Conservation (phyloP, 2,797 vertebrate species). For the Sphenopsis melanotis region DNA sequence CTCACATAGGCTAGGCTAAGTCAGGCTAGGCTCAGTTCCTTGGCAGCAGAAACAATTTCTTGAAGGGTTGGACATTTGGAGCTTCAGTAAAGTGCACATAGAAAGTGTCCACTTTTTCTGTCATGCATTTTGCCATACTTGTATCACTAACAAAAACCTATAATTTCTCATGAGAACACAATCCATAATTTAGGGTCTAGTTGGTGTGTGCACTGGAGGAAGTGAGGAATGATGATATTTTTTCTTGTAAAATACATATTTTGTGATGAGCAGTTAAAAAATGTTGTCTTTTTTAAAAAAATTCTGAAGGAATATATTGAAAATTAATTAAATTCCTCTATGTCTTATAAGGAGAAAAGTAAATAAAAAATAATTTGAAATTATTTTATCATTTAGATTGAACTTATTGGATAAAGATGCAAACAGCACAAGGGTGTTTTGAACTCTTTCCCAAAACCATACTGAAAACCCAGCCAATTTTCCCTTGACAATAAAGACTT, state of each 20-base stretch:
- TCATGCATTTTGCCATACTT: neutral
- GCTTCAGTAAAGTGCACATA: accelerated
- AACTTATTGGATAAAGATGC: neutral
- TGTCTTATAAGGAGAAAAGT: neutral
- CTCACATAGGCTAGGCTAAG: neutral
- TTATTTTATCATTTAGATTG: neutral
- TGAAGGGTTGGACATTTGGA: neutral
- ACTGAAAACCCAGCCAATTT: neutral
- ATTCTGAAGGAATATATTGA: neutral
- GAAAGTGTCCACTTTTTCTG: neutral
- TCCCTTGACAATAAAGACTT: neutral
- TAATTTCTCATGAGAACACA: neutral
- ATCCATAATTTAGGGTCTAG: neutral
- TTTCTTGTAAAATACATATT: neutral
- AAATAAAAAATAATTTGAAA: neutral
- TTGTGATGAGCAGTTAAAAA: neutral
- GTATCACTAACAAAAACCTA: accelerated
- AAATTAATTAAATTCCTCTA: neutral
- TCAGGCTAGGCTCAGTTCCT: neutral
- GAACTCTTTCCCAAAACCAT: neutral
- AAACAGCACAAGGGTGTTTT: neutral
- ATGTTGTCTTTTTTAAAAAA: accelerated
- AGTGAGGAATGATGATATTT: accelerated
- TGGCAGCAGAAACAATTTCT: neutral
- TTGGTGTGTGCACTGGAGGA: neutral